These are phyloP conservation scores for Balanococcus diminutus DNA, from an alignment of 2,888 invertebrate species.

Conservation along the genomic window DNA sequence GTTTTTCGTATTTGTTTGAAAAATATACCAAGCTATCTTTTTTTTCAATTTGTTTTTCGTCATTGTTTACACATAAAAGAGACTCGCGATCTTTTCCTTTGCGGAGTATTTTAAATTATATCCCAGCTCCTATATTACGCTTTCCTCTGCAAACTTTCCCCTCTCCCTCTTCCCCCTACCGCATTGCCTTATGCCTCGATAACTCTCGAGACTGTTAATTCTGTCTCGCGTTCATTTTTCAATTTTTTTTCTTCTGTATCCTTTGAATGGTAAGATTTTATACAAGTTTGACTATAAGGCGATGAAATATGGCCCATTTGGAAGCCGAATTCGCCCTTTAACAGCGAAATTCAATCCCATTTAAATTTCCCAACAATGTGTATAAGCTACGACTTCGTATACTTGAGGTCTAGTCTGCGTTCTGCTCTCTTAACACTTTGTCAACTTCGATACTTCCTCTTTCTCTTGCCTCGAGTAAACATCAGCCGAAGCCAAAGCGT, in stretches of 20 bases:
- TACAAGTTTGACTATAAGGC: constrained; percentile 7
- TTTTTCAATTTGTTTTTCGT: constrained; percentile 33
- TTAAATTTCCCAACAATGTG: background rate
- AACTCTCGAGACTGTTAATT: constrained; percentile 7
- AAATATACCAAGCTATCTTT: background rate
- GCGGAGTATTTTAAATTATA: background rate
- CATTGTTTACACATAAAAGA: constrained; percentile 7
- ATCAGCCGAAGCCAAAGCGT: no score
- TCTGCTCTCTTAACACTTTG: background rate
- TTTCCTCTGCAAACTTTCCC: background rate
- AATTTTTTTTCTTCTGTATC: background rate
- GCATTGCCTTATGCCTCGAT: background rate
- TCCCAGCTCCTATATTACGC: background rate
- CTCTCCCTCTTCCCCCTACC: background rate
- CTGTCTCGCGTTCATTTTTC: constrained; percentile 14
- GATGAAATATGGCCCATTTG: constrained; percentile 20
- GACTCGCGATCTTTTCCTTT: no score
- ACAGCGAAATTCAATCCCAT: constrained; percentile 23
- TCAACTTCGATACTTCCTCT: constrained; percentile 11
- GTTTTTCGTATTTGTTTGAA: background rate
- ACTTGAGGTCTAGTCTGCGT: background rate
- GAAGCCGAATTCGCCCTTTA: background rate
- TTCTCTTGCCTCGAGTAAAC: background rate
- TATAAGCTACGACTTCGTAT: background rate
- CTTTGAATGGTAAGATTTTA: background rate